Evolutionary conservation across 2,113 vertebrate genomes (phyloP).

Genomic region (Patagioenas fasciata): DNA sequence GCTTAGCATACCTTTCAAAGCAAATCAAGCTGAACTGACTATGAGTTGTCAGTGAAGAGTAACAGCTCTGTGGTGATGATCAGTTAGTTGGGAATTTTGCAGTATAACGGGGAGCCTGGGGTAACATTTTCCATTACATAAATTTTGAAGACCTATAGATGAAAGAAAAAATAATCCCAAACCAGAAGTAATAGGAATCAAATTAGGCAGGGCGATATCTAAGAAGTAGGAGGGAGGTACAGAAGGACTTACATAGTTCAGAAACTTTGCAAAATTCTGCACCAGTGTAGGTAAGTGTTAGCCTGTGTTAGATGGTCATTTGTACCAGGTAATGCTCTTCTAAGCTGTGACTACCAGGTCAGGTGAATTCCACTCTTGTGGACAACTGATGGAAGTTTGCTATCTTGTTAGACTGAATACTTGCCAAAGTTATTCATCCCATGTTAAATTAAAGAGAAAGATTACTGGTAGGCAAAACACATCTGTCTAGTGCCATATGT

Average conservation of each 20-base stretch:
- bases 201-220: neutral
- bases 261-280: neutral
- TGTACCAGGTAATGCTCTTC: neutral
- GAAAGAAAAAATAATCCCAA: neutral
- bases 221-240: neutral
- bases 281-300: neutral
- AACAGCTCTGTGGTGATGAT: neutral
- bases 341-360: neutral
- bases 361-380: neutral
- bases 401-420: neutral
- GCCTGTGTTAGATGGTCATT: neutral
- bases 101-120: accelerated
- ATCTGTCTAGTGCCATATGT: neutral
- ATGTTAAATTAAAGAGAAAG: neutral
- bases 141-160: neutral
- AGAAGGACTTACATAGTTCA: neutral
- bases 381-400: neutral
- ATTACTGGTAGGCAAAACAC: neutral
- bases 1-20: neutral
- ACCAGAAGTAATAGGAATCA: neutral
- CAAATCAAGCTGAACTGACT: neutral
- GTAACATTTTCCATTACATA: neutral
- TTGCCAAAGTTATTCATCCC: neutral
- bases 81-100: neutral
- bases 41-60: neutral